Base-by-base conservation (phyloP, 1,140 invertebrate genomes). In the Trypoxylus dichotomus region DNA sequence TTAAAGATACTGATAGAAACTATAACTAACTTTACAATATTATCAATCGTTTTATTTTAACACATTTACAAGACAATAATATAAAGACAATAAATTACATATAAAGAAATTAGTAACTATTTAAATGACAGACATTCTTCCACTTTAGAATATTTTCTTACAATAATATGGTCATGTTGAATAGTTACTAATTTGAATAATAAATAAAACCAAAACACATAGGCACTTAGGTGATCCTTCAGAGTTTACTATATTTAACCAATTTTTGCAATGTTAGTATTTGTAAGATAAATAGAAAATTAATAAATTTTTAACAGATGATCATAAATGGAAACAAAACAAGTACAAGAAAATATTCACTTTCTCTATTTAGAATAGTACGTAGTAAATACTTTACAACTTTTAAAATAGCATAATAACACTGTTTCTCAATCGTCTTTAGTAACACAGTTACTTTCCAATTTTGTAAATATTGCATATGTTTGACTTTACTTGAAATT, bases 161-260 rank as follows among this genome's bases (percentile, higher is more conserved):
- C 27, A 27, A 68, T 24, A 27, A 10, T 68, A 25, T 10, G 7
- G 21, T 68, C 27, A 25, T 27, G 6, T 68, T 41, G 15, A 74
- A 74, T 74, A 74, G 19, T 74, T 74, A 74, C 72, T 15, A 74
- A 74, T 29, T 74, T 25, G 10, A 68, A 68, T 68, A 68, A 68
- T 68, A 68, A 68, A 68, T 68, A 68, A 68, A 21, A 68, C 21
- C 72, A 74, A 74, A 74, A 74, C 72, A 74, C 72, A 74, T 78
- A 78, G 77, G 77, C 77, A 78, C 77, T 78, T 78, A 73, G 77
- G 77, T 78, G 77, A 68, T 74, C 58, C 37, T 78, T 75, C 54
- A 21, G 37, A 43, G 19, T 25, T 73, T 77, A 77, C 37, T 73
- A 63, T 41, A 58, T 29, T 78, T 75, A 68, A 43, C 68, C 77